Evolutionary conservation across 2,797 vertebrate species (phyloP).

Genomic region (Cercopithecus mitis): DNA sequence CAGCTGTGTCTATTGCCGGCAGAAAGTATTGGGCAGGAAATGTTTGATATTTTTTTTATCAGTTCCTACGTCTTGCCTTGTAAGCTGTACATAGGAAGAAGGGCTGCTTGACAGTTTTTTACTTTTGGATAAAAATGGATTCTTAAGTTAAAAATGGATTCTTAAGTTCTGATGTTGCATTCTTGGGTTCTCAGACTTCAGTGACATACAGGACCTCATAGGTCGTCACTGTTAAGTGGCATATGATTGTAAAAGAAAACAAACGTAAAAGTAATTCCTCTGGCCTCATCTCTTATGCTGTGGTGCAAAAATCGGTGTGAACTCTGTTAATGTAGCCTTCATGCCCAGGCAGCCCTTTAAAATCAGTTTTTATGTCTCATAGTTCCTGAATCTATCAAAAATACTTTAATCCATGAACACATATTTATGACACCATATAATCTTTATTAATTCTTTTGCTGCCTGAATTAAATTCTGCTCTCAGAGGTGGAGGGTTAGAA

Average conservation of each 20-base stretch:
- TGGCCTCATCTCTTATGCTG: background rate
- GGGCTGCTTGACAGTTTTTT: background rate
- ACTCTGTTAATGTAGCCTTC: background rate
- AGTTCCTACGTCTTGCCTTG: background rate
- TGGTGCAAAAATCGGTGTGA: background rate
- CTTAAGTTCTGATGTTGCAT: background rate
- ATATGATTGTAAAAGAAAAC: background rate
- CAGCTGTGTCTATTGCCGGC: background rate
- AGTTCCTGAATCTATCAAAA: slow-evolving; percentile 44
- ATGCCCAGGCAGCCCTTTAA: slow-evolving; percentile 10
- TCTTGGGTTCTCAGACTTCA: slow-evolving; percentile 8
- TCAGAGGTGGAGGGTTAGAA: slow-evolving; percentile 70
- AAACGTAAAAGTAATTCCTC: background rate
- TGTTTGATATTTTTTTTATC: background rate
- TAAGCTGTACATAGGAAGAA: background rate
- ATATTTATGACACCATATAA: background rate
- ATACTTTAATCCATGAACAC: slow-evolving; percentile 46
- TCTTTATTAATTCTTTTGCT: slow-evolving; percentile 75
- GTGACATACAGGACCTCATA: background rate
- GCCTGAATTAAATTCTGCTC: slow-evolving; percentile 64
- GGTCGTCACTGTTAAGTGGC: background rate
- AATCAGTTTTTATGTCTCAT: background rate
- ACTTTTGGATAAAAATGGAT: background rate
- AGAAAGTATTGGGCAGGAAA: background rate
- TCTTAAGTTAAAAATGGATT: background rate